phyloP scores from a whole-genome alignment of 1,140 invertebrate species.

The Drosophila nannoptera region DNA sequence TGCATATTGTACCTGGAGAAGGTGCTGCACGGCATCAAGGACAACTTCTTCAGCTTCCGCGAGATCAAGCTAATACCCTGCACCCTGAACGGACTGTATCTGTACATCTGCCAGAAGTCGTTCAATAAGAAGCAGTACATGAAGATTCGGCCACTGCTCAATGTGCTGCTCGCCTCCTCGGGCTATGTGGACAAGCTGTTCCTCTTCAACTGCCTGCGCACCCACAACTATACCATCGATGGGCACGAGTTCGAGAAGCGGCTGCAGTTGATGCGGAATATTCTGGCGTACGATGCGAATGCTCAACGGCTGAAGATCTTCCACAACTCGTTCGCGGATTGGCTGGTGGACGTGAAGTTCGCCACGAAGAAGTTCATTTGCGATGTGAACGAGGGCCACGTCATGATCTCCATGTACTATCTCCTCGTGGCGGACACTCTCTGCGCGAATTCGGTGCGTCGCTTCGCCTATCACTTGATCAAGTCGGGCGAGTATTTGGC shows the following conservation, averaged over 20 bases:
- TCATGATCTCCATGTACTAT: slow-evolving; percentile 92
- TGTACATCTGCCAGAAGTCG: slow-evolving; percentile 95
- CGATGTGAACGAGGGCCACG: slow-evolving; percentile 91
- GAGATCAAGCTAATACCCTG: slow-evolving; percentile 94
- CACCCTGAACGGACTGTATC: slow-evolving; percentile 95
- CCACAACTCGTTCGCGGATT: slow-evolving; percentile 95
- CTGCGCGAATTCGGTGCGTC: slow-evolving; percentile 73
- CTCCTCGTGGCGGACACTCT: slow-evolving; percentile 81
- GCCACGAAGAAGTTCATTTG: slow-evolving; percentile 97
- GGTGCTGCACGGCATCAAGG: slow-evolving; percentile 94
- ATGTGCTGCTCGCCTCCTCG: slow-evolving; percentile 92
- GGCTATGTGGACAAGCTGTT: slow-evolving; percentile 90
- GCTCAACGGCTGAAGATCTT: slow-evolving; percentile 87
- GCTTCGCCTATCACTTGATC: slow-evolving; percentile 74
- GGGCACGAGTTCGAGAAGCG: slow-evolving; percentile 91
- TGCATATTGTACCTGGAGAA: slow-evolving; percentile 96
- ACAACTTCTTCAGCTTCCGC: slow-evolving; percentile 93
- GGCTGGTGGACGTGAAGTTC: slow-evolving; percentile 97
- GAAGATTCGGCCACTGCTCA: slow-evolving; percentile 89
- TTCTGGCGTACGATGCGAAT: slow-evolving; percentile 80
- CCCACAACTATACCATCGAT: slow-evolving; percentile 88
- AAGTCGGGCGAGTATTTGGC: slow-evolving; percentile 72
- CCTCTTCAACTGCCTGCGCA: slow-evolving; percentile 89
- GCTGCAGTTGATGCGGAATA: slow-evolving; percentile 87
- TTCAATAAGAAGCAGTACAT: slow-evolving; percentile 93